A percentile compares a stretch with the other conserved stretches of the same genome.
phyloP scores from a whole-genome alignment of 2,888 invertebrate genomes.

The Lepeophtheirus nordmannii region DNA sequence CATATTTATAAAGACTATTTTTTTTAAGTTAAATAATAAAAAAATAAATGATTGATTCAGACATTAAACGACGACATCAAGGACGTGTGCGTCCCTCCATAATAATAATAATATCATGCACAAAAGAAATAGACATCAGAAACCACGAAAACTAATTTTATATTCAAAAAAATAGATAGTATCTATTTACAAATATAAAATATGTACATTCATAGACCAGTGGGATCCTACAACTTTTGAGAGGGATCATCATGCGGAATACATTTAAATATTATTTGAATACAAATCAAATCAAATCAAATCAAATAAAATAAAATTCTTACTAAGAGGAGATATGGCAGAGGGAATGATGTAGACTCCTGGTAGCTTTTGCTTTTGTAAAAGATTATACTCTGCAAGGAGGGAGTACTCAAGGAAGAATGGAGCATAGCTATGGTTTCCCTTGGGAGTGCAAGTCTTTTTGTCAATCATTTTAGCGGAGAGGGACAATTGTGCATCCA shows the following conservation, averaged over 20 bases:
- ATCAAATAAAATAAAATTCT: slow-evolving; percentile 35
- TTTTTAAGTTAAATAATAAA: slow-evolving; percentile 13
- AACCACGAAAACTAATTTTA: no score
- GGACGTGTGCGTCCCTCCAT: slow-evolving; percentile 1
- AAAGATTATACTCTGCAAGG: slow-evolving; percentile 74
- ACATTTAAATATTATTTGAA: no score
- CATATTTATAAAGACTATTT: slow-evolving; percentile 17
- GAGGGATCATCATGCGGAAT: no score
- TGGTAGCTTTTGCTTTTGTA: slow-evolving; percentile 64
- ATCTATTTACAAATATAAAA: no score
- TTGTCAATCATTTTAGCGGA: slow-evolving; percentile 43
- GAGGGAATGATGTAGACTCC: slow-evolving; percentile 88
- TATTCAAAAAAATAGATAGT: no score
- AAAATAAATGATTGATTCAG: slow-evolving; percentile 8
- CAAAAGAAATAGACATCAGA: no score
- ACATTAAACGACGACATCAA: slow-evolving; percentile 25
- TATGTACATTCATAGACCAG: no score
- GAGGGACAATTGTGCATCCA: slow-evolving; percentile 44
- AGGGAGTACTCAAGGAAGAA: slow-evolving; percentile 77
- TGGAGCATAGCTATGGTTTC: slow-evolving; percentile 43
- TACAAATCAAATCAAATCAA: no score
- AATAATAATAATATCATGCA: no score
- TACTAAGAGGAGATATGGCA: slow-evolving; percentile 60
- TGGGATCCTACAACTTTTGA: no score
- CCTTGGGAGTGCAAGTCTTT: slow-evolving; percentile 33